Evolutionary conservation across 1,140 invertebrate genomes (phyloP), one percentile per base, ranked within the genome.

Genomic region (Euura lappo): DNA sequence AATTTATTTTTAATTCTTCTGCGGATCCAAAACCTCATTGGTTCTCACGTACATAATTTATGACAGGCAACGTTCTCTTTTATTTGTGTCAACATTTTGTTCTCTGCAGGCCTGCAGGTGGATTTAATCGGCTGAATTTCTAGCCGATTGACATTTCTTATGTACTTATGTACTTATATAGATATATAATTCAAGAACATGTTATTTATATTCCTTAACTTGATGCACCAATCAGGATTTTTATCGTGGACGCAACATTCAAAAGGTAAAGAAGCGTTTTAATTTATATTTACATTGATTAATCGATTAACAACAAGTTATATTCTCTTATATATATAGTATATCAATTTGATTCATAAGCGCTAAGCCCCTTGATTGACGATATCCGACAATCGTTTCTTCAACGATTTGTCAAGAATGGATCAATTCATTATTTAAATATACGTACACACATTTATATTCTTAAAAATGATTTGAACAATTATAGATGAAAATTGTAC

Each of bases 201-300:
- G 28, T 28, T 28, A 28, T 28, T 28, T 28, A 28, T 28, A 28
- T 28, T 28, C 28, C 28, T 60, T 60, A 60, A 60, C 51, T 60
- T 60, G 51, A 60, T 60, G 51, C 51, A 60, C 51, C 51, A 60
- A 60, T 60, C 51, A 60, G 51, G 51, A 60, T 60, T 11, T 60
- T n/a, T n/a, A 60, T 60, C 51, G 51, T 60, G 51, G 51, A 60
- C 51, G 51, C 3, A 60, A 60, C 51, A 60, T 60, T 60, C 13
- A 60, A 60, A 60, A 11, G 13, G 51, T 60, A 60, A 60, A 60
- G 51, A 60, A 60, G 51, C 51, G 51, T 60, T 60, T 6, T 11
- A 28, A 60, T 60, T 60, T 6, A n/a, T 60, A 60, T 60, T 60
- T 60, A 60, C 51, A 60, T 60, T 60, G 13, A 60, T 60, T 60